Conservation (phyloP, 2,888 invertebrate species). For the Prionchulus punctatus region DNA sequence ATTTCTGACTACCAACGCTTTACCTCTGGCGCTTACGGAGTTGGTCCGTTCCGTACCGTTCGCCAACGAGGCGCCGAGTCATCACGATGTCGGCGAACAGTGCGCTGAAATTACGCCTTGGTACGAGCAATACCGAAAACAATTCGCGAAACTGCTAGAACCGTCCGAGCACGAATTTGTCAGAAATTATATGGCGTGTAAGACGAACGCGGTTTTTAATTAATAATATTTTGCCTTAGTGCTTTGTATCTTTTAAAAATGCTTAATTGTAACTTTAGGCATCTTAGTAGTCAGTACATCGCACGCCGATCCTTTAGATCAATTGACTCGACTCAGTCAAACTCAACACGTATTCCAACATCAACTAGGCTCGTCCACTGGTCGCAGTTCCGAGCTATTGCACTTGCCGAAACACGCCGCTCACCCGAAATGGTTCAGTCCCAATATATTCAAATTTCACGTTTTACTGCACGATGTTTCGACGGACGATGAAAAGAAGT, state of each 20-base stretch:
- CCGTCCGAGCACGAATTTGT: conserved; percentile 85
- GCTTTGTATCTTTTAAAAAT: neutral
- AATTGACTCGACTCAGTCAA: conserved; percentile 57
- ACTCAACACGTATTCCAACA: conserved; percentile 61
- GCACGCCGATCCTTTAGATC: conserved; percentile 53
- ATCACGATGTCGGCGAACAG: neutral
- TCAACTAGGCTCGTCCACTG: conserved; percentile 17
- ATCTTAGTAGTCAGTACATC: conserved; percentile 43
- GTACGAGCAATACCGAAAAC: conserved; percentile 88
- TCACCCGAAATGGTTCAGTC: conserved; percentile 40
- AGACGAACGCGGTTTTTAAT: conserved; percentile 1
- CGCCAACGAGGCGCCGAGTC: neutral
- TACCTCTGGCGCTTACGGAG: conserved; percentile 25
- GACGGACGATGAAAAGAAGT: conserved; percentile 57
- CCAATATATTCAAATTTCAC: conserved; percentile 67
- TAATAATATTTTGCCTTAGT: neutral
- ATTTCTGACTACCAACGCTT: conserved; percentile 25
- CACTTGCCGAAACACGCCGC: conserved; percentile 11
- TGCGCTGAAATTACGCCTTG: conserved; percentile 54
- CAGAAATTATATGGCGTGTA: conserved; percentile 40
- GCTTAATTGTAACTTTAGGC: conserved; percentile 24
- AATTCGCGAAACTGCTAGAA: conserved; percentile 54
- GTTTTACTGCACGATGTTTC: conserved; percentile 57
- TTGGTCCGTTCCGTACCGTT: conserved; percentile 8
- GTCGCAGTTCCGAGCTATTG: conserved; percentile 30